Percentiles rank a stretch among this genome's conserved stretches.
Conservation (phyloP, 92 coral and sea anemone species). For the Porites cylindrica region DNA sequence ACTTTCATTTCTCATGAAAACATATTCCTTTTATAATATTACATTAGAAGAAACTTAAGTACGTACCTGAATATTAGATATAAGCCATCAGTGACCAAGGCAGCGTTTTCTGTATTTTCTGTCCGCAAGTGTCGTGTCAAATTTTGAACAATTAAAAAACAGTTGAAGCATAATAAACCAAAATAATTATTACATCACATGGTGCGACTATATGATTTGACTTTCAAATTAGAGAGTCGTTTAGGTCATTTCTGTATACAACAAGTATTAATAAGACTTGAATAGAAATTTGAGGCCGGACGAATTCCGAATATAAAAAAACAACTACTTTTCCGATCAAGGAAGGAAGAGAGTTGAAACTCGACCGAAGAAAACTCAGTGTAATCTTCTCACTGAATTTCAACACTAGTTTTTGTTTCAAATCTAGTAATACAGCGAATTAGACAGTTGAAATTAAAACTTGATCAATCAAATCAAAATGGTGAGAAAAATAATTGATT, state of each 20-base stretch:
- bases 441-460: too few species aligned
- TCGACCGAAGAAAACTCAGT: too few species aligned
- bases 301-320: too few species aligned
- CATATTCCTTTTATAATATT: background rate
- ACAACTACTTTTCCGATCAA: too few species aligned
- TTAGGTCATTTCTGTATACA: slow-evolving; percentile 1
- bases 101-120: background rate
- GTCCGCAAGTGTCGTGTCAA: background rate
- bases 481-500: too few species aligned
- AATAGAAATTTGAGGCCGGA: background rate
- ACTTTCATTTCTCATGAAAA: background rate
- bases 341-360: too few species aligned
- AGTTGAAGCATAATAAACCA: slow-evolving; percentile 8
- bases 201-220: background rate
- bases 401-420: too few species aligned
- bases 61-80: slow-evolving; percentile 13
- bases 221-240: slow-evolving; percentile 25
- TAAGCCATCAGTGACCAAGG: background rate
- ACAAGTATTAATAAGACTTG: background rate
- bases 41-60: background rate
- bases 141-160: slow-evolving; percentile 30
- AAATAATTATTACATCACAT: slow-evolving; percentile 40
- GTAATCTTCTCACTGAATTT: too few species aligned
- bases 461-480: too few species aligned
- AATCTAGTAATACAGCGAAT: too few species aligned